Conservation (phyloP, 2,888 invertebrate species). For the Anarsia innoxiella region DNA sequence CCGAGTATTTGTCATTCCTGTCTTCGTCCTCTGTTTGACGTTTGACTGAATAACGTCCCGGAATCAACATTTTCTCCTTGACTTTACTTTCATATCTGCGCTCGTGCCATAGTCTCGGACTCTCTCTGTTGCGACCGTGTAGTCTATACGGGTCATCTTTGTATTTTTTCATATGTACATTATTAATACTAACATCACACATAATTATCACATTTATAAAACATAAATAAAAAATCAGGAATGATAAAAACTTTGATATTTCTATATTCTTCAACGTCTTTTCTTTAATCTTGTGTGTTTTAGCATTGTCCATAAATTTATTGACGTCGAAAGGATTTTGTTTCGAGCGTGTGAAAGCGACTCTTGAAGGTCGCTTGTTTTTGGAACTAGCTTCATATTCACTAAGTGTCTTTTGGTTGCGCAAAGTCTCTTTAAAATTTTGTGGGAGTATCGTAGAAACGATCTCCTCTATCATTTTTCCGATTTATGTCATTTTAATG, state of each 20-base stretch:
- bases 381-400: slow-evolving; percentile 38
- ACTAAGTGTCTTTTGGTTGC: slow-evolving; percentile 35
- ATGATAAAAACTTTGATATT: slow-evolving; percentile 41
- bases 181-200: slow-evolving; percentile 67
- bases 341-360: slow-evolving; percentile 15
- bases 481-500: slow-evolving; percentile 59
- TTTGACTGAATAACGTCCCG: slow-evolving; percentile 33
- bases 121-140: slow-evolving; percentile 31
- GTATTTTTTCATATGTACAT: slow-evolving; percentile 41
- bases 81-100: slow-evolving; percentile 33
- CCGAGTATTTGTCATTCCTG: slow-evolving; percentile 40
- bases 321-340: slow-evolving; percentile 28
- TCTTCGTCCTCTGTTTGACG: slow-evolving; percentile 37
- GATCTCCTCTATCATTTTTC: slow-evolving; percentile 66
- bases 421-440: slow-evolving; percentile 32
- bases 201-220: slow-evolving; percentile 65
- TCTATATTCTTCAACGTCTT: slow-evolving; percentile 21
- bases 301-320: slow-evolving; percentile 56
- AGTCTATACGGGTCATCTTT: slow-evolving; percentile 23
- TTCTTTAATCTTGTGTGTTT: slow-evolving; percentile 62
- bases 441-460: slow-evolving; percentile 58
- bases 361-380: slow-evolving; percentile 32
- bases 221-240: slow-evolving; percentile 57
- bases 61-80: slow-evolving; percentile 34
- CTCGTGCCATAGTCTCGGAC: slow-evolving; percentile 32